Evolutionary conservation across 2,113 vertebrate genomes (phyloP).

Genomic region (Gambusia affinis): DNA sequence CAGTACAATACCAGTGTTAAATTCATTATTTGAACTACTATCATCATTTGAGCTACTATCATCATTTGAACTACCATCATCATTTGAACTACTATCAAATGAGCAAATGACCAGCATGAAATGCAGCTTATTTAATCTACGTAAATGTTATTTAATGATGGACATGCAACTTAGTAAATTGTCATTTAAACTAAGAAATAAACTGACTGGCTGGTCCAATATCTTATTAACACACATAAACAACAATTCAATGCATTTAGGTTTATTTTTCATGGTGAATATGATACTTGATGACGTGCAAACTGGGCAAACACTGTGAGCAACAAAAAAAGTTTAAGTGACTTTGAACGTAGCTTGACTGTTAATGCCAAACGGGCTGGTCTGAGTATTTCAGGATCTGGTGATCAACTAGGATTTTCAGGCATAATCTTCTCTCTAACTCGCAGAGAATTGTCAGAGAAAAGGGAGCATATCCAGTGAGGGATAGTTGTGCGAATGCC

Average conservation of each 20-base stretch:
- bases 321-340: not conserved
- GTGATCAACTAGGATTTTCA: not conserved
- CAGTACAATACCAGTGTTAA: constrained; percentile 4
- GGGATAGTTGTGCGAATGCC: not conserved
- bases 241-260: not conserved
- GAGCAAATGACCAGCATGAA: not conserved
- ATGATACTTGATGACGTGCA: not conserved
- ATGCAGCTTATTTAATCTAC: not conserved
- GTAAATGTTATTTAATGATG: no score
- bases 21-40: constrained; percentile 23
- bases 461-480: not conserved
- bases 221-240: not conserved
- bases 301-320: not conserved
- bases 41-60: not conserved
- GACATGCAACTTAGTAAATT: no score
- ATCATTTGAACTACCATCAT: constrained; percentile 23
- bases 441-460: not conserved
- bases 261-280: not conserved
- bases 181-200: no score
- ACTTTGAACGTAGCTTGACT: not conserved
- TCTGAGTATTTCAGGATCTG: not conserved
- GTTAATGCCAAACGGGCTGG: not conserved
- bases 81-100: constrained; percentile 16
- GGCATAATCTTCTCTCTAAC: not conserved
- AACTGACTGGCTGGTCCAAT: no score